Evolutionary conservation across 92 coral and sea anemone species (phyloP).

Genomic region (Epizoanthus rinbou): DNA sequence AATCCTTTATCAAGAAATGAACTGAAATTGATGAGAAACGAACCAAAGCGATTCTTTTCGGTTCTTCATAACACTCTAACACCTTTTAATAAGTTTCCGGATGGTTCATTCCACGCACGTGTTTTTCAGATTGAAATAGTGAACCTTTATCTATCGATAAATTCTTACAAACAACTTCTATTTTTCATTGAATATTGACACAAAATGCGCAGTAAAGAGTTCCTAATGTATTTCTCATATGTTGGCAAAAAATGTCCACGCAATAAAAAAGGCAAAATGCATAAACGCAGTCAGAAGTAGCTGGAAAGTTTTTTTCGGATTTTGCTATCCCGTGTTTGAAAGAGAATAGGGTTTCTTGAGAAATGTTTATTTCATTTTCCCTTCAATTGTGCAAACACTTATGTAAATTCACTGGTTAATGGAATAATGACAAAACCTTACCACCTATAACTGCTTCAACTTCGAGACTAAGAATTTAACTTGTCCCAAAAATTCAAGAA

Average conservation of each 20-base stretch:
- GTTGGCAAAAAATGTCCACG: not conserved
- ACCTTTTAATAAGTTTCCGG: not conserved
- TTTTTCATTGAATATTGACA: conserved; percentile 23
- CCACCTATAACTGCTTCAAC: no score
- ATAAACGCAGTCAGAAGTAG: not conserved
- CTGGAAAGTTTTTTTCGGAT: not conserved
- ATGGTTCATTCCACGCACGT: not conserved
- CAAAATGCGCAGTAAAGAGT: not conserved
- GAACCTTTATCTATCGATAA: not conserved
- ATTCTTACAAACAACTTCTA: not conserved
- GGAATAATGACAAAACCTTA: not conserved
- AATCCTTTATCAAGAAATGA: not conserved
- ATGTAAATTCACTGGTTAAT: not conserved
- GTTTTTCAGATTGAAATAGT: not conserved
- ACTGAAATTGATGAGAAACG: not conserved
- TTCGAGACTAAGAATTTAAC: not conserved
- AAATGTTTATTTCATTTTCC: not conserved
- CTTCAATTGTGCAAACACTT: not conserved
- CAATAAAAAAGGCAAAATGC: not conserved
- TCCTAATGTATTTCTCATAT: conserved; percentile 23
- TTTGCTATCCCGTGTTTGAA: not conserved
- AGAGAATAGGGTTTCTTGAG: not conserved
- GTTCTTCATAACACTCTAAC: not conserved
- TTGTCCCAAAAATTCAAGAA: not conserved
- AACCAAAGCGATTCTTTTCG: not conserved